Base-by-base conservation (phyloP, 2,797 vertebrate genomes). In the Meriones psammophilus region DNA sequence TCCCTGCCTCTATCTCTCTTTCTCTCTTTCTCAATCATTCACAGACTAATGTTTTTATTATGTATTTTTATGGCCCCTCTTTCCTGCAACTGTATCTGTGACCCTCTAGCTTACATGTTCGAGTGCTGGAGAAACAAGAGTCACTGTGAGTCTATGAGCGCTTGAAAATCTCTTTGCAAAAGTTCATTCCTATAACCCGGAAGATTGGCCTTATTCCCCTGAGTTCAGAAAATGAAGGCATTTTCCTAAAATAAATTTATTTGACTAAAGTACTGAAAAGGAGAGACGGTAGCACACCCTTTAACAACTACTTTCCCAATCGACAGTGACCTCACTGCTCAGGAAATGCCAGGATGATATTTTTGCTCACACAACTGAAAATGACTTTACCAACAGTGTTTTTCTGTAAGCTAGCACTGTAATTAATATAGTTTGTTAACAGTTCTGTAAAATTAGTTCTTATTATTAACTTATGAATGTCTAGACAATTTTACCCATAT, bases 311-410 rank as follows among this genome's bases (percentile, higher is more conserved):
- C 8, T 87, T 94, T 89, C 62, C 42, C 76, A 87, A 79, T 68
- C 30, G 83, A 62, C 89, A n/a, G 5, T 94, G 14, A 87, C 62
- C n/a, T 91, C 13, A 50, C 2, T 66, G 18, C 12, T 30, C 69
- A 69, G n/a, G 71, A 96, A 96, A 95, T 58, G 58, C 78, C 84
- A 92, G 22, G 24, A 64, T 93, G 89, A 78, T 87, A 14, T 74
- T 42, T 91, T 80, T 77, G 54, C 9, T 74, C 22, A 26, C 5
- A 20, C 24, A 86, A 88, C 54, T 36, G 39, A 96, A 94, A 94
- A 95, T n/a, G 17, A 42, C 62, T 91, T 80, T 79, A 33, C 17
- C 54, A 80, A 36, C 22, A 33, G 50, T 64, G 8, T n/a, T 80
- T 71, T 95, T 8, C 22, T 10, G 1, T 66, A 76, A 76, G 42